These are phyloP conservation scores for Poeciliopsis presidionis DNA, from an alignment of 2,797 vertebrate species.

Conservation along the genomic window DNA sequence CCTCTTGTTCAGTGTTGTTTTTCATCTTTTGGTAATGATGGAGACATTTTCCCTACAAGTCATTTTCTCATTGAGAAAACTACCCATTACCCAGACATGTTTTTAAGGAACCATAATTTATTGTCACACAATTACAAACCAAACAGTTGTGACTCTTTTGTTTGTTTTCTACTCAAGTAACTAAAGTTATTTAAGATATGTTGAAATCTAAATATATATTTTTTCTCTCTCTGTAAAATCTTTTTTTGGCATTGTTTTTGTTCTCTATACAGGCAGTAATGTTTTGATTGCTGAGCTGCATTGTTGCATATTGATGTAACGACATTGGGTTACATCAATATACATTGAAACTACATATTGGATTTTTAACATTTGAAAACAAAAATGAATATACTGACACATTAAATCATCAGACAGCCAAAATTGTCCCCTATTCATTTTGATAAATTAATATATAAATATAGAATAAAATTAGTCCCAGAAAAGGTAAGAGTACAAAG, in stretches of 20 bases:
- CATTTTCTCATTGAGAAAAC: not conserved
- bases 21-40: not conserved
- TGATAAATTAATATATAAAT: not conserved
- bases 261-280: not conserved
- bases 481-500: constrained; percentile 18
- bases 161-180: not conserved
- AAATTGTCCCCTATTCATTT: not conserved
- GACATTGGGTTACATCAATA: not conserved
- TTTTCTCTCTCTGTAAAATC: not conserved
- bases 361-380: not conserved
- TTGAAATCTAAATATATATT: not conserved
- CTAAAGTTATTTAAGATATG: not conserved
- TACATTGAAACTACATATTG: not conserved
- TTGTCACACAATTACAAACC: not conserved
- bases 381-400: not conserved
- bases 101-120: not conserved
- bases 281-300: not conserved
- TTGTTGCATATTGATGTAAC: not conserved
- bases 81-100: not conserved
- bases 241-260: not conserved
- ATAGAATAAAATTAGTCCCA: constrained; percentile 6
- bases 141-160: not conserved
- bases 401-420: not conserved
- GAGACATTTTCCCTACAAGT: not conserved
- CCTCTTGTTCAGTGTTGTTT: not conserved